Base-by-base conservation (phyloP, 2,888 invertebrate species). In the Masnerella sp. region DNA sequence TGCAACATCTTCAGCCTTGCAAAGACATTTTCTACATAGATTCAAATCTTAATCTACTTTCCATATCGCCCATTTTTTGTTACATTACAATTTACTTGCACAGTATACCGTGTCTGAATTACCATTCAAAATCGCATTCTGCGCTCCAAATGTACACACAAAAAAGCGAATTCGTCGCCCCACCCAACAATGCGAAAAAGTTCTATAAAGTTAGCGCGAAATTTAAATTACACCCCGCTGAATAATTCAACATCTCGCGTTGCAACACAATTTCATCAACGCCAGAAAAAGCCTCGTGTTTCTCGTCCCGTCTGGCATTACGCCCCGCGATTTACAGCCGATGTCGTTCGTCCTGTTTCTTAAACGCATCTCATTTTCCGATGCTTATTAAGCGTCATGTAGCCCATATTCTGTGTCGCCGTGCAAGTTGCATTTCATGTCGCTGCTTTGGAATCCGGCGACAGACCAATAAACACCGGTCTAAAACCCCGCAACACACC, bases 171-270 rank as follows among this genome's bases (percentile, higher is more conserved):
- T 12, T 14, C 18, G 30, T 30, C n/a, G 12, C 30, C 42, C 42
- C 54, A 22, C 18, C 32, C n/a, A 32, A 32, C 42, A 43, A 17
- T 45, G 36, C 58, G 15, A 36, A 34, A 45, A 25, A 36, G 43
- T 34, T 36, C 36, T 25, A 36, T 36, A 58, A 45, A 58, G 45
- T 1, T 25, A 8, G 11, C 42, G 25, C 14, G 12, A 56, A 56
- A 43, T 34, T 45, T 36, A 36, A 47, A 45, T 59, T 59, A 38
- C 47, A 59, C 38, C 58, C 45, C 25, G 34, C 45, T 59, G 58
- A 59, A 59, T 59, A 59, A 45, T 47, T 34, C 58, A 47, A 25
- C 45, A 12, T 12, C 14, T 40, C 20, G n/a, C n/a, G n/a, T n/a
- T 32, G 51, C 28, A 25, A 25, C 34, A 34, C 25, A 25, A 36